Evolutionary conservation across 1,140 invertebrate genomes (phyloP).

Genomic region (Hyles vespertilio): DNA sequence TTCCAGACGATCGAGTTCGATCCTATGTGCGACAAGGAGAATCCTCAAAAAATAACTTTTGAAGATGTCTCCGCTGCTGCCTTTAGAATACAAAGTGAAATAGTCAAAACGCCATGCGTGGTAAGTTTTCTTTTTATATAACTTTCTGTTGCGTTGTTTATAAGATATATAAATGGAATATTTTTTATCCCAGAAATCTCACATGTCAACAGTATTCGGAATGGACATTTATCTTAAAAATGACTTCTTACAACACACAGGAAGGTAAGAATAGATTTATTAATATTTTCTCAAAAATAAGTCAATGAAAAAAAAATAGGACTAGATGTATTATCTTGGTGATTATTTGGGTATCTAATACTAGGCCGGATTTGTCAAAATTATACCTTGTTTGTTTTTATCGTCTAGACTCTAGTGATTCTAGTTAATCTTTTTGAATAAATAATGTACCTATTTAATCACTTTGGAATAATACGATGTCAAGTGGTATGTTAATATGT

Average conservation of each 20-base stretch:
- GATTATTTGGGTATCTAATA: background rate
- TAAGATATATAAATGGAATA: slow-evolving; percentile 2
- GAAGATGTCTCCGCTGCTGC: slow-evolving; percentile 93
- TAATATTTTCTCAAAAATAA: background rate
- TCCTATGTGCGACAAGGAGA: slow-evolving; percentile 85
- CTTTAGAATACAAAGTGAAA: slow-evolving; percentile 89
- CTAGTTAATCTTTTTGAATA: too few relatives aligned
- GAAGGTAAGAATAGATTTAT: slow-evolving; percentile 79
- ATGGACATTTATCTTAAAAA: slow-evolving; percentile 96
- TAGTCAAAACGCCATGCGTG: slow-evolving; percentile 89
- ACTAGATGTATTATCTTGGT: too few relatives aligned
- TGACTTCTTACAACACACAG: slow-evolving; percentile 94
- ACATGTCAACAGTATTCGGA: slow-evolving; percentile 84
- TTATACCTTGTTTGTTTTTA: too few relatives aligned
- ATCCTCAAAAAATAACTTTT: slow-evolving; percentile 86
- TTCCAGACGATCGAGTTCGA: slow-evolving; percentile 76
- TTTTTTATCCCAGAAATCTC: slow-evolving; percentile 79
- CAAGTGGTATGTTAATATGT: too few relatives aligned
- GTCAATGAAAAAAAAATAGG: background rate
- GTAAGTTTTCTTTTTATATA: slow-evolving; percentile 74
- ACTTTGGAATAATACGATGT: too few relatives aligned
- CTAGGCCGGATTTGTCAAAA: too few relatives aligned
- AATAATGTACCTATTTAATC: too few relatives aligned
- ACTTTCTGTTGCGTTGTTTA: slow-evolving; percentile 14
- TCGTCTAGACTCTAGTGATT: too few relatives aligned